Percentiles rank a stretch among this genome's conserved stretches.
phyloP scores from a whole-genome alignment of 2,113 vertebrate genomes.

The Myrmophylax atrothorax region DNA sequence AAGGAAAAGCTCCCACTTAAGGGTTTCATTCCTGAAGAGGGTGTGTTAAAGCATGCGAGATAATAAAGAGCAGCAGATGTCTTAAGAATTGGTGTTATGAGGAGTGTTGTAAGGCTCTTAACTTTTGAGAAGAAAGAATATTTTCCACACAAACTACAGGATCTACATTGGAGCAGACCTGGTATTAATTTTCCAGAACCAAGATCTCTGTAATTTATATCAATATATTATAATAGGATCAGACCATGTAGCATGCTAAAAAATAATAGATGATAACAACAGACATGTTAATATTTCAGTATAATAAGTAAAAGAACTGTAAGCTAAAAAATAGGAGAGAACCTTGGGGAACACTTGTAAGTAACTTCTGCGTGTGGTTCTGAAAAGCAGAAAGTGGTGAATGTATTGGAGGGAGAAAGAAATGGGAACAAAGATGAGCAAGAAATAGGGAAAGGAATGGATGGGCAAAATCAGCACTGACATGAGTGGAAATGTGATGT shows the following conservation, averaged over 20 bases:
- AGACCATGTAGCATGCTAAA: background rate
- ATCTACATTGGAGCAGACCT: fast-evolving
- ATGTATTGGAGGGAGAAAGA: background rate
- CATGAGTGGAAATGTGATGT: fast-evolving
- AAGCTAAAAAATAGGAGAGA: background rate
- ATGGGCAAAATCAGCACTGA: background rate
- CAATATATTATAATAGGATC: background rate
- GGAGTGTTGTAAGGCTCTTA: background rate
- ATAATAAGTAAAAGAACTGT: background rate
- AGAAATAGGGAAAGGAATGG: background rate
- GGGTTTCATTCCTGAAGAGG: slow-evolving; percentile 42
- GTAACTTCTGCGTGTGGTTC: background rate
- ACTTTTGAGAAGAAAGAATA: background rate
- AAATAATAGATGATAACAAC: background rate
- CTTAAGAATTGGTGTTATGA: slow-evolving; percentile 18
- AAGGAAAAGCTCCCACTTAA: background rate
- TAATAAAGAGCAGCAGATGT: slow-evolving; percentile 49
- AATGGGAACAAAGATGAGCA: background rate
- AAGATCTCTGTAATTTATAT: background rate
- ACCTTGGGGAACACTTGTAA: background rate
- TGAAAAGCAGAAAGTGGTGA: background rate
- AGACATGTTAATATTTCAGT: background rate
- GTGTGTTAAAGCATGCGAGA: slow-evolving; percentile 43
- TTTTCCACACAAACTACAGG: background rate
- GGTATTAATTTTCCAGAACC: background rate